Base-by-base conservation (phyloP, 2,888 invertebrate genomes). In the Yponomeuta cagnagella region DNA sequence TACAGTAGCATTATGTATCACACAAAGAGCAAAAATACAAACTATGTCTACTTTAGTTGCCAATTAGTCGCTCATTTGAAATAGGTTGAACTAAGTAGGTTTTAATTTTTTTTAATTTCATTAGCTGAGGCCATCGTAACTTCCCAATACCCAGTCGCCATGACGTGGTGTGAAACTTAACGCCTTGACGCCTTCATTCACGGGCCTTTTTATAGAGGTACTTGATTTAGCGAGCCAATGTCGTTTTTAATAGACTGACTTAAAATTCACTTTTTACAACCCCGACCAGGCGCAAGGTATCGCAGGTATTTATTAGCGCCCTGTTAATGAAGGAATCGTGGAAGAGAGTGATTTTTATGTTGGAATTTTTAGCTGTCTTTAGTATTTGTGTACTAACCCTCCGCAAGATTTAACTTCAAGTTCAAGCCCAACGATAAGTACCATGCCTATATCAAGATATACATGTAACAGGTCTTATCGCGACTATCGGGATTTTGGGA, bases 81-180 rank as follows among this genome's bases (percentile, higher is more conserved):
- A 4, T 37, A 37, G 37, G 2, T 37, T 5, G 2, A 37, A 37
- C 37, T 5, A 37, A 37, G 37, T 37, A 37, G 37, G 37, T 37
- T 37, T 37, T 37, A 37, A 15, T 9, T 58, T 58, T 12, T 12
- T 58, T 0, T 10, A 58, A 15, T 15, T 58, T 58, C 52, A 58
- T 58, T 58, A 58, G 15, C 15, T 15, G 15, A 15, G 12, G 15
- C 2, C 52, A 15, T 58, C 31, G 48, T 70, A 48, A 37, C 65
- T 48, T 30, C 70, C 15, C 15, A 23, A 64, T 33, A 43, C 63
- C 31, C 23, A n/a, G 84, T 82, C 82, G 83, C 64, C 63, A 63
- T 70, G 85, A 85, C 83, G 81, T 78, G 84, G 91, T 90, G 91
- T 92, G 91, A 91, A 90, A 92, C 87, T 87, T 91, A 82, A 90